A percentile compares a stretch with the other conserved stretches of the same genome.
These are phyloP conservation scores for Pterois miles DNA, from an alignment of 2,797 vertebrate species.

Conservation along the genomic window DNA sequence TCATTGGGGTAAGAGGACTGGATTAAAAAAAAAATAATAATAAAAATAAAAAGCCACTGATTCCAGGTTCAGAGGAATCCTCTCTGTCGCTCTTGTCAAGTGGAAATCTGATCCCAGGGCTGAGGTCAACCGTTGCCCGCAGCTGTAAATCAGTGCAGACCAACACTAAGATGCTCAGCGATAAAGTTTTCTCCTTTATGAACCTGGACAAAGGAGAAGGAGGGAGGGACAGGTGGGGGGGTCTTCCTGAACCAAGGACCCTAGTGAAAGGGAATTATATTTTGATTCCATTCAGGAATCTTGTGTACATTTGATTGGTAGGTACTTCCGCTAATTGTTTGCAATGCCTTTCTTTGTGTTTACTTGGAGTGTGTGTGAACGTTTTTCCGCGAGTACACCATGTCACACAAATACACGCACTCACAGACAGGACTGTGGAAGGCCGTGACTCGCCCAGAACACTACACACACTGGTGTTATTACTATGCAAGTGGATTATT, in stretches of 20 bases:
- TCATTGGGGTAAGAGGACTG: conserved; percentile 29
- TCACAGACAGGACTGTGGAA: conserved; percentile 70
- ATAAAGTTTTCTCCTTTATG: conserved; percentile 46
- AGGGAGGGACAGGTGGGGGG: neutral
- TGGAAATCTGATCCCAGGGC: conserved; percentile 26
- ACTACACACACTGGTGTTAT: conserved; percentile 87
- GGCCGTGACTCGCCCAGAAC: conserved; percentile 80
- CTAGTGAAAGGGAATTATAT: conserved; percentile 89
- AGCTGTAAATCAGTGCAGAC: conserved; percentile 63
- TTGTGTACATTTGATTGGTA: conserved; percentile 89
- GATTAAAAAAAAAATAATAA: too few relatives aligned
- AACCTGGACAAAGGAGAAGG: conserved; percentile 35
- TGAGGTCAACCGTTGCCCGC: conserved; percentile 25
- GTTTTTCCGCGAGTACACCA: conserved; percentile 35
- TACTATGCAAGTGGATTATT: conserved; percentile 92
- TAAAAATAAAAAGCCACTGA: conserved; percentile 37
- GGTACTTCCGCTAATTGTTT: conserved; percentile 87
- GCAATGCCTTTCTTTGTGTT: conserved; percentile 82
- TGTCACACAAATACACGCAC: conserved; percentile 38
- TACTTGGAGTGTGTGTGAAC: conserved; percentile 68
- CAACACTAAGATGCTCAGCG: conserved; percentile 76
- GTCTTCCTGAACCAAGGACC: conserved; percentile 67
- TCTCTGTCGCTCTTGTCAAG: conserved; percentile 5
- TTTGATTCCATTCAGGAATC: conserved; percentile 97
- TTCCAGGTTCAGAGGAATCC: conserved; percentile 31